Conservation (phyloP, 2,113 vertebrate genomes). For the Chionis minor region DNA sequence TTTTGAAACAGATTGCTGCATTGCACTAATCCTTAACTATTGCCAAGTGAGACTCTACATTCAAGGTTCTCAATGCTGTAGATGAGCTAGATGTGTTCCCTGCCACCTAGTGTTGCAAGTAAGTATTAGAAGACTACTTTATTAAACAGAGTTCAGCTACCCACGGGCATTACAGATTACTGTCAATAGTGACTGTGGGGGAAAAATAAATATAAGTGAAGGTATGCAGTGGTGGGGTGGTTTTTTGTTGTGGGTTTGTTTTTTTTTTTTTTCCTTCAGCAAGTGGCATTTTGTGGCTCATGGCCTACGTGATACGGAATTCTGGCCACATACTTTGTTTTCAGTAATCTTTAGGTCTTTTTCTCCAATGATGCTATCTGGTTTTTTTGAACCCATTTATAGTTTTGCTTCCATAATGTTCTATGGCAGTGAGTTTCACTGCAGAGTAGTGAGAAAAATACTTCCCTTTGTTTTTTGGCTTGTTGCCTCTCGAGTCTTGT, state of each 20-base stretch:
- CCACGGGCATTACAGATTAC: neutral
- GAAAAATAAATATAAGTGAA: neutral
- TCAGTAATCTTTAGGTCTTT: neutral
- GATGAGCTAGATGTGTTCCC: neutral
- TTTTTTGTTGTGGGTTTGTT: too few species aligned
- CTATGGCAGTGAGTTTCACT: neutral
- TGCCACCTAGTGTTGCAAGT: conserved; percentile 23
- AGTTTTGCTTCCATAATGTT: neutral
- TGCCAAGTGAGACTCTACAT: neutral
- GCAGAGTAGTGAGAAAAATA: neutral
- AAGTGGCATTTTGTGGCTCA: neutral
- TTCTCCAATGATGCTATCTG: neutral
- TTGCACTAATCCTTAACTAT: neutral
- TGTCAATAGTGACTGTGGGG: neutral
- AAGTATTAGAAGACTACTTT: neutral
- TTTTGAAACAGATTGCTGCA: neutral
- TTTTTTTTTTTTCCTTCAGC: neutral
- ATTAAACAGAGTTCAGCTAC: neutral
- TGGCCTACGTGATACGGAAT: neutral
- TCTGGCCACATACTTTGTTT: neutral
- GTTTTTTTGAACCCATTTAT: neutral
- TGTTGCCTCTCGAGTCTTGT: neutral
- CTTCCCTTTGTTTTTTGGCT: neutral
- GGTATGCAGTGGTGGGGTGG: neutral
- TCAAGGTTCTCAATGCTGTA: neutral